Percentiles rank a stretch among this genome's conserved stretches.
Conservation (phyloP, 2,113 vertebrate genomes). For the Phyllopteryx taeniolatus region DNA sequence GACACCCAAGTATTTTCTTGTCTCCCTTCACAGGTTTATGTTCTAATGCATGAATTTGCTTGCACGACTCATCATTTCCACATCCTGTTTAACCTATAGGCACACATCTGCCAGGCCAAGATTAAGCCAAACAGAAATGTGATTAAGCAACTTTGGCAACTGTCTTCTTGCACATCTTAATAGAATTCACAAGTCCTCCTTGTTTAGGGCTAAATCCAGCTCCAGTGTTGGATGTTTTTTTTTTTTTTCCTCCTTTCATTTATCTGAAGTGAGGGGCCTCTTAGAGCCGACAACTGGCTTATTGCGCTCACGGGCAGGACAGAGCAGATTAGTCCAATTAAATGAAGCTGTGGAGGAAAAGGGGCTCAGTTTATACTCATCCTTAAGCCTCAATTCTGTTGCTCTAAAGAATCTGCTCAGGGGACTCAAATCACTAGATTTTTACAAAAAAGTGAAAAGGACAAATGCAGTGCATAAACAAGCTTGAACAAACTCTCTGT, state of each 20-base stretch:
- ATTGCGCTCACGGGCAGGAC: conserved; percentile 54
- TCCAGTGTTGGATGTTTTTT: conserved; percentile 21
- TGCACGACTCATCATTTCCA: conserved; percentile 59
- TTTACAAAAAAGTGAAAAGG: conserved; percentile 35
- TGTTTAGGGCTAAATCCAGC: conserved; percentile 46
- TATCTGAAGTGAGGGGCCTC: conserved; percentile 53
- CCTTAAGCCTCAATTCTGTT: conserved; percentile 55
- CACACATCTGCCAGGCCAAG: conserved; percentile 57
- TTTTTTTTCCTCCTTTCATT: conserved; percentile 36
- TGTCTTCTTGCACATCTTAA: conserved; percentile 65
- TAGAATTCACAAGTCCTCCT: conserved; percentile 57
- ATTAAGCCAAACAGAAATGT: conserved; percentile 62
- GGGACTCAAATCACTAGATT: conserved; percentile 52
- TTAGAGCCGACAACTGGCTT: conserved; percentile 60
- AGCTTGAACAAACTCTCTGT: conserved; percentile 21
- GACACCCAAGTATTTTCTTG: conserved; percentile 2
- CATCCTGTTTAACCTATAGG: conserved; percentile 54
- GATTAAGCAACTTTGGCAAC: conserved; percentile 69
- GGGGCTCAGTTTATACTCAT: conserved; percentile 47
- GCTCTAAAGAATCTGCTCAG: conserved; percentile 34
- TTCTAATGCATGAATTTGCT: conserved; percentile 10
- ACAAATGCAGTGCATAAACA: conserved; percentile 24
- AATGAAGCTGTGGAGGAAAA: conserved; percentile 57
- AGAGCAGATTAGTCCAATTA: conserved; percentile 65
- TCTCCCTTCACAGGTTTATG: conserved; percentile 11